Percentiles rank a stretch among this genome's conserved stretches.
These are phyloP conservation scores for Salticus scenicus DNA, from an alignment of 2,888 invertebrate genomes.

Conservation along the genomic window DNA sequence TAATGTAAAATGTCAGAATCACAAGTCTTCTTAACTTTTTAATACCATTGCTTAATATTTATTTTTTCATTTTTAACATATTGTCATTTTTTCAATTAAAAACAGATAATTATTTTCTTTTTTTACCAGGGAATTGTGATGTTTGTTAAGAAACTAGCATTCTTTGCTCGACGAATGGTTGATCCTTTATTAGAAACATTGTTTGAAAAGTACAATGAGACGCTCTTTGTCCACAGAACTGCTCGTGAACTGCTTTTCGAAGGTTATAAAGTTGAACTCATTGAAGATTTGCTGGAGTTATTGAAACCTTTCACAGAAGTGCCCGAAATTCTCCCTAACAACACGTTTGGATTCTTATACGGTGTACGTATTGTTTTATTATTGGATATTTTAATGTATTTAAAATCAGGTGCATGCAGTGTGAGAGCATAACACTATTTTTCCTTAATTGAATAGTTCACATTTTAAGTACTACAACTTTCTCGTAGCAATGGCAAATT, in stretches of 20 bases:
- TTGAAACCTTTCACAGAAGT: slow-evolving; percentile 51
- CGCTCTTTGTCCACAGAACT: slow-evolving; percentile 28
- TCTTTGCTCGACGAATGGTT: slow-evolving; percentile 16
- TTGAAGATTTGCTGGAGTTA: slow-evolving; percentile 53
- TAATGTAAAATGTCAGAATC: too few species aligned
- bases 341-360: slow-evolving; percentile 70
- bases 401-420: too few species aligned
- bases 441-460: too few species aligned
- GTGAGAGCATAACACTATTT: too few species aligned
- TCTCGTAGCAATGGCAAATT: too few species aligned
- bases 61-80: too few species aligned
- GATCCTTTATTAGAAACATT: slow-evolving; percentile 34
- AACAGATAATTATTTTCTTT: not conserved
- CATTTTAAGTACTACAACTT: too few species aligned
- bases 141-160: slow-evolving; percentile 42
- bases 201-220: slow-evolving; percentile 39
- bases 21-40: too few species aligned
- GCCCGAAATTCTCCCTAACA: slow-evolving; percentile 68
- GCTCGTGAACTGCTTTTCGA: slow-evolving; percentile 53
- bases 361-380: slow-evolving; percentile 61
- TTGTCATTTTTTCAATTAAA: too few species aligned
- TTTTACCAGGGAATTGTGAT: slow-evolving; percentile 59
- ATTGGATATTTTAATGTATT: too few species aligned
- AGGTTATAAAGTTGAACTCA: slow-evolving; percentile 53
- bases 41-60: too few species aligned